These are phyloP conservation scores for Scolanthus callimorphus DNA, from an alignment of 92 coral and sea anemone genomes.

Conservation along the genomic window DNA sequence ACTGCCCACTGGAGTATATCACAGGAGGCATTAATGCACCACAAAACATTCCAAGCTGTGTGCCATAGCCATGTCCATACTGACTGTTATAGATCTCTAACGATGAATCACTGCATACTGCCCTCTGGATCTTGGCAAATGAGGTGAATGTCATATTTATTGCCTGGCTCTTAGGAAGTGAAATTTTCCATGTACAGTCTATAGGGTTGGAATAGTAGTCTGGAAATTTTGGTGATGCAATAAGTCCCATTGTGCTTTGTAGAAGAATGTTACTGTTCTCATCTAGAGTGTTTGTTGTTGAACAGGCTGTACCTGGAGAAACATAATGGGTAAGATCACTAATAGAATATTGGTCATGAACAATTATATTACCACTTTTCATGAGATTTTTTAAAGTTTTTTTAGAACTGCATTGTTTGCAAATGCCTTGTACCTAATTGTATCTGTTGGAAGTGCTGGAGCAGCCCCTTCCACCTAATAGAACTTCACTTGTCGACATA, in stretches of 20 bases:
- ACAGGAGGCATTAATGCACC: conserved; percentile 1
- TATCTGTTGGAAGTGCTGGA: not conserved
- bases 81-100: conserved; percentile 31
- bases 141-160: conserved; percentile 13
- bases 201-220: conserved; percentile 13
- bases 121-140: conserved; percentile 1
- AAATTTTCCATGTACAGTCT: conserved; percentile 42
- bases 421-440: too few relatives aligned
- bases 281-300: conserved; percentile 21
- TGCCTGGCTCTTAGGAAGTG: conserved; percentile 18
- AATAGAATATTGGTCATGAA: too few relatives aligned
- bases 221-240: conserved; percentile 19
- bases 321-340: not conserved
- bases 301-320: conserved; percentile 24
- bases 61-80: conserved; percentile 33
- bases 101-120: conserved; percentile 22
- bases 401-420: too few relatives aligned
- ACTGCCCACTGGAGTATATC: conserved; percentile 32
- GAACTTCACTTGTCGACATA: too few relatives aligned
- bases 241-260: conserved; percentile 10
- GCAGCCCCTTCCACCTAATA: too few relatives aligned
- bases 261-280: conserved; percentile 35
- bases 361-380: too few relatives aligned
- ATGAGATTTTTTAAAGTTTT: too few relatives aligned
- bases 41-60: conserved; percentile 24